Evolutionary conservation across 2,113 vertebrate species (phyloP), one percentile per base, ranked within the genome.

Genomic region (Seriola quinqueradiata): DNA sequence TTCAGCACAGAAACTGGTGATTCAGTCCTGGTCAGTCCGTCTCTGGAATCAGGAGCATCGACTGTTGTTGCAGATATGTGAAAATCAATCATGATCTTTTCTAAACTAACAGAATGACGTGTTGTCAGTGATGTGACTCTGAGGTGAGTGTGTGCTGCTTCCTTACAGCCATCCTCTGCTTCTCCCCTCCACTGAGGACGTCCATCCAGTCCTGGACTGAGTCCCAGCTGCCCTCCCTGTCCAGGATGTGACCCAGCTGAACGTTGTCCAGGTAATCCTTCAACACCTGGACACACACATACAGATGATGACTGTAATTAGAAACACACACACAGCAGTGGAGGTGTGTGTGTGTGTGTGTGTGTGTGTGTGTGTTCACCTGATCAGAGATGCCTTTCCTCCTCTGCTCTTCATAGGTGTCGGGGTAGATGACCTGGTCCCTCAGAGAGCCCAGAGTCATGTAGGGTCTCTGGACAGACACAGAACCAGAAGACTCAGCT

Each of bases 341-440:
- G 1, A 28, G 38, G 19, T 38, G 38, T 38, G 38, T 38, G 38
- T 38, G 38, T 38, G 38, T 38, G 38, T 38, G 38, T 38, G 38
- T 38, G 61, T 28, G 25, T 61, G 4, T 34, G 52, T 44, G 52
- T 21, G 2, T 4, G 17, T 88, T 69, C 3, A 99, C 98, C 91
- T 96, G 95, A 87, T 99, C 98, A 84, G 98, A 96, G 90, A 99
- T 97, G 4, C 97, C 97, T 88, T 98, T 99, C 81, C 80, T 96
- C 75, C 88, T 96, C 92, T 99, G 98, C 48, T 98, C 96, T 81
- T 98, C 97, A 63, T 85, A 21, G 68, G 97, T 98, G 90, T 99
- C 98, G 5, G 98, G 98, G 89, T 99, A 99, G 80, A 99, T 99
- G 57, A 99, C 98, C 89, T 99, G 98, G 92, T 99, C 98, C 93